Evolutionary conservation across 2,113 vertebrate genomes (phyloP).

Genomic region (Sturnus vulgaris): DNA sequence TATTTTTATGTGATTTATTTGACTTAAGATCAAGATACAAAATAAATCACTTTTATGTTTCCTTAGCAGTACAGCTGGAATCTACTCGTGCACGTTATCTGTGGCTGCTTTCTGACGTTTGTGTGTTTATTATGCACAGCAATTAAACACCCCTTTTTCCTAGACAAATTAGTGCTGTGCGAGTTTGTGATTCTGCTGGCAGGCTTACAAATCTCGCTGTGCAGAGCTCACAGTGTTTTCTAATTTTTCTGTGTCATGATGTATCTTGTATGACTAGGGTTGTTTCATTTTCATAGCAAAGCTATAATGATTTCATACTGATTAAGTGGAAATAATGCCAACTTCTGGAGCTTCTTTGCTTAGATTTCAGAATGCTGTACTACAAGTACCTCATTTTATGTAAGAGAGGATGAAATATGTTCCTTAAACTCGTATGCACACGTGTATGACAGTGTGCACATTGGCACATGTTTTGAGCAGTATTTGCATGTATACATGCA

Average conservation of each 20-base stretch:
- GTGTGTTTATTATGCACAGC: constrained; percentile 38
- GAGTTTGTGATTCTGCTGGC: constrained; percentile 52
- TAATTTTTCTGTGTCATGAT: constrained; percentile 65
- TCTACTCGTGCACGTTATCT: neutral
- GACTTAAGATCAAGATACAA: constrained; percentile 19
- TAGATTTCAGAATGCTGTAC: neutral
- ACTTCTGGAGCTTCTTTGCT: neutral
- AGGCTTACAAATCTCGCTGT: constrained; percentile 51
- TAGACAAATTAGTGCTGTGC: constrained; percentile 44
- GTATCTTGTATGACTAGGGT: constrained; percentile 47
- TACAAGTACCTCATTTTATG: neutral
- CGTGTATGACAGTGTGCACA: neutral
- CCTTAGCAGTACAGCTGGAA: neutral
- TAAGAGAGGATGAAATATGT: neutral
- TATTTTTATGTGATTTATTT: constrained; percentile 32
- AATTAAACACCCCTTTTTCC: constrained; percentile 51
- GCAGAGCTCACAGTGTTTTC: constrained; percentile 8
- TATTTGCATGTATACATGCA: neutral
- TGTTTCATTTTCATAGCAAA: constrained; percentile 64
- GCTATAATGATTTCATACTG: constrained; percentile 56
- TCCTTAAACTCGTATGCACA: neutral
- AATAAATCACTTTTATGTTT: constrained; percentile 39
- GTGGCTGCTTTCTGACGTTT: constrained; percentile 2
- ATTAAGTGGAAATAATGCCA: constrained; percentile 53
- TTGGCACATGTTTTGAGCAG: neutral